A percentile compares a stretch with the other conserved stretches of the same genome.
These are phyloP conservation scores for Drosophila falleni DNA, from an alignment of 2,888 invertebrate genomes.

Conservation along the genomic window DNA sequence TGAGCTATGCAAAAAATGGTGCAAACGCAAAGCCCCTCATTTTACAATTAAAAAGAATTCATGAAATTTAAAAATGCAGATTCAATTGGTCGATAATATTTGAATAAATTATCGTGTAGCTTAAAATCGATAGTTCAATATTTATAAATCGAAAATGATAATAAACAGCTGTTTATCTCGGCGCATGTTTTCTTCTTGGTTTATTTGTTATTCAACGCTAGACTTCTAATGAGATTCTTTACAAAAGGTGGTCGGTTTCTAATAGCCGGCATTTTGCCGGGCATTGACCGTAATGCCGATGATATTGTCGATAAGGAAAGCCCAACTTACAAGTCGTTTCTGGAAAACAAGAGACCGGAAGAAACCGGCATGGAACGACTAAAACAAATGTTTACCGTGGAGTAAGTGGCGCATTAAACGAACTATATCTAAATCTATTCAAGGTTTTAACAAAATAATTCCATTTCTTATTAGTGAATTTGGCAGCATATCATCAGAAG, in stretches of 20 bases:
- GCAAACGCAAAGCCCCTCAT: no score
- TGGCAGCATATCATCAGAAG: slow-evolving; percentile 88
- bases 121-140: not conserved
- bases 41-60: not conserved
- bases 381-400: slow-evolving; percentile 82
- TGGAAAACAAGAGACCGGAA: slow-evolving; percentile 60
- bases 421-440: not conserved
- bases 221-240: slow-evolving; percentile 67
- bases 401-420: slow-evolving; percentile 67
- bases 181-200: slow-evolving; percentile 29
- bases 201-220: slow-evolving; percentile 61
- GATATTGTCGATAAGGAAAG: slow-evolving; percentile 73
- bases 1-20: not conserved
- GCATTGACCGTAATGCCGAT: slow-evolving; percentile 54
- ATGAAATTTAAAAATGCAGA: not conserved
- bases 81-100: not conserved
- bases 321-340: slow-evolving; percentile 80
- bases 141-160: slow-evolving; percentile 16
- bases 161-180: slow-evolving; percentile 56
- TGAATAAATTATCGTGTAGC: not conserved
- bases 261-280: slow-evolving; percentile 75
- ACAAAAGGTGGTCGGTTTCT: slow-evolving; percentile 64
- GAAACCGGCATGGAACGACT: slow-evolving; percentile 84
- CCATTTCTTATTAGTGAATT: slow-evolving; percentile 87
- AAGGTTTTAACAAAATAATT: not conserved